Evolutionary conservation across 2,888 invertebrate genomes (phyloP).

Genomic region (Xestoiulus laeticollis): DNA sequence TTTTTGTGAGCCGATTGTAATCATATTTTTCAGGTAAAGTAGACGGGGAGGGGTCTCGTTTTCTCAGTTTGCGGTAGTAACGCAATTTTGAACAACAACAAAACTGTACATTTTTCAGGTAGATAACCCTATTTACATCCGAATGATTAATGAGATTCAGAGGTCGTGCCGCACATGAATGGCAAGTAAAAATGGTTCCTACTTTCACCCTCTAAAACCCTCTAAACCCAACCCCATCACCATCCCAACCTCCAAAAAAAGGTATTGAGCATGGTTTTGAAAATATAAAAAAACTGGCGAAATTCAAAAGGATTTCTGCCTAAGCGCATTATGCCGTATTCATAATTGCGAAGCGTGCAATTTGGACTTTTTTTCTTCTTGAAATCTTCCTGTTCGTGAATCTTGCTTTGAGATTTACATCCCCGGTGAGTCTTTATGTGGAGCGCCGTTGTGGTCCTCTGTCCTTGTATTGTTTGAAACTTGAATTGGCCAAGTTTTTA

Average conservation of each 20-base stretch:
- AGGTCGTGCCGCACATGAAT: constrained; percentile 23
- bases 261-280: background rate
- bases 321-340: constrained; percentile 13
- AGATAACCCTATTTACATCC: background rate
- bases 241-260: background rate
- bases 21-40: background rate
- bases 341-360: constrained; percentile 37
- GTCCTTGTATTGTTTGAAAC: background rate
- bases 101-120: constrained; percentile 32
- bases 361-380: background rate
- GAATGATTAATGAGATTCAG: constrained; percentile 19
- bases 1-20: background rate
- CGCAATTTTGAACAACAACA: constrained; percentile 23
- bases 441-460: background rate
- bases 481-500: background rate
- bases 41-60: constrained; percentile 16
- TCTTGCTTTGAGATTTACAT: background rate
- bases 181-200: constrained; percentile 4
- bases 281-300: background rate
- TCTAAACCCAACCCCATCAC: constrained; percentile 1
- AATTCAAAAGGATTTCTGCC: constrained; percentile 23
- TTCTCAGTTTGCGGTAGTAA: constrained; percentile 27
- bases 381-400: constrained; percentile 2
- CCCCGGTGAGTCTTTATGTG: background rate
- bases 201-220: background rate